Conservation (phyloP, 2,888 invertebrate species). For the Dryobotodes eremita region DNA sequence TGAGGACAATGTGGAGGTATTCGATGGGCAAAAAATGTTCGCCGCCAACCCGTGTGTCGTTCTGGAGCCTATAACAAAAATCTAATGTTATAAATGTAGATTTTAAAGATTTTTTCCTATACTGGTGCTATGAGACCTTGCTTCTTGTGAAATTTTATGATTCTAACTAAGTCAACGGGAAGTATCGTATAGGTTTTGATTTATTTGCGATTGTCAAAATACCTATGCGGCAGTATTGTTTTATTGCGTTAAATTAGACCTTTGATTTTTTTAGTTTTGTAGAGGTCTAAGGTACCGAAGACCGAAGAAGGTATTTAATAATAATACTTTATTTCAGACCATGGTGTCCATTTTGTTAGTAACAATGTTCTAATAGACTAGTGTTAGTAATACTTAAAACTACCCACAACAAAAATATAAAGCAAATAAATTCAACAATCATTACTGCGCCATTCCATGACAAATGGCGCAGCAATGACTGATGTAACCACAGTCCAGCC, state of each 20-base stretch:
- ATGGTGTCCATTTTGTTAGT: too few relatives aligned
- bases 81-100: background rate
- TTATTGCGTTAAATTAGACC: background rate
- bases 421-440: too few relatives aligned
- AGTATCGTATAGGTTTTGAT: background rate
- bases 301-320: too few relatives aligned
- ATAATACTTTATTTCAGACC: too few relatives aligned
- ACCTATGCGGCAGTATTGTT: background rate
- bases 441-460: too few relatives aligned
- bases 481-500: too few relatives aligned
- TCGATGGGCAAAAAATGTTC: conserved; percentile 93
- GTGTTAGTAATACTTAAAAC: too few relatives aligned
- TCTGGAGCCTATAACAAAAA: conserved; percentile 91
- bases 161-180: too few relatives aligned
- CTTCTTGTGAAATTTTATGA: background rate
- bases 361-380: too few relatives aligned
- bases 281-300: background rate
- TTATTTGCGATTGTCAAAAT: background rate
- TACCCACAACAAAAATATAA: too few relatives aligned
- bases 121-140: background rate
- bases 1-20: conserved; percentile 94
- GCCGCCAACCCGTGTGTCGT: conserved; percentile 93
- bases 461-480: too few relatives aligned
- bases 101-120: background rate
- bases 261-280: too few relatives aligned